Evolutionary conservation across 2,797 vertebrate species (phyloP), one percentile per base, ranked within the genome.

Genomic region (Sebastes steindachneri): DNA sequence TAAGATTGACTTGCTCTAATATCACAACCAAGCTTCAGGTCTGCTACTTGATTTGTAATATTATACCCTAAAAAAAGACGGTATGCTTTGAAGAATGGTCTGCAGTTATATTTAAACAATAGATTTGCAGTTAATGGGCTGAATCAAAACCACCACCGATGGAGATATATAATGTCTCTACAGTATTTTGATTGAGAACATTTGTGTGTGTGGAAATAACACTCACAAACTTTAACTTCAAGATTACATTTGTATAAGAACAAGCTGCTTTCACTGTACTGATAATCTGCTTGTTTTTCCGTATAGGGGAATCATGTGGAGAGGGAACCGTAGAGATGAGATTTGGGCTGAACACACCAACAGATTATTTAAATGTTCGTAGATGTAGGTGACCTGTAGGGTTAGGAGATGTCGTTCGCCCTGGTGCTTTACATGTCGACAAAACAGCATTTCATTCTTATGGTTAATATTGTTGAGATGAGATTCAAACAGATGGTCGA

Each of bases 361-460:
- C 58, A 67, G 68, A 77, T 58, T 37, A 73, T 79, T 83, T 53
- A 77, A 72, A 64, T 3, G 75, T 73, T 60, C 28, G 54, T 81
- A 66, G 77, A 15, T 15, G 77, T 83, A 83, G 83, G 60, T n/a
- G 4, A 31, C 8, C 35, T 33, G 23, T 78, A 66, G 72, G 7
- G 17, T 77, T 23, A 5, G 23, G 58, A 31, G 79, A 66, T 70
- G 66, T 66, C 3, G 25, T 73, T 73, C 0, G 21, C 82, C 77
- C 68, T 33, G 78, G 75, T 83, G 75, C 75, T 80, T 66, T 75
- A 73, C 45, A 25, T 71, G 73, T 75, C 64, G 64, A 51, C 66
- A 72, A 69, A 68, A 83, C 48, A 87, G 85, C 85, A 87, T 90
- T 90, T 91, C 48, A 57, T 83, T 80, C 54, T 33, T 51, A 5